These are phyloP conservation scores for Tragelaphus imberbis DNA, from an alignment of 2,113 vertebrate species.

Conservation along the genomic window DNA sequence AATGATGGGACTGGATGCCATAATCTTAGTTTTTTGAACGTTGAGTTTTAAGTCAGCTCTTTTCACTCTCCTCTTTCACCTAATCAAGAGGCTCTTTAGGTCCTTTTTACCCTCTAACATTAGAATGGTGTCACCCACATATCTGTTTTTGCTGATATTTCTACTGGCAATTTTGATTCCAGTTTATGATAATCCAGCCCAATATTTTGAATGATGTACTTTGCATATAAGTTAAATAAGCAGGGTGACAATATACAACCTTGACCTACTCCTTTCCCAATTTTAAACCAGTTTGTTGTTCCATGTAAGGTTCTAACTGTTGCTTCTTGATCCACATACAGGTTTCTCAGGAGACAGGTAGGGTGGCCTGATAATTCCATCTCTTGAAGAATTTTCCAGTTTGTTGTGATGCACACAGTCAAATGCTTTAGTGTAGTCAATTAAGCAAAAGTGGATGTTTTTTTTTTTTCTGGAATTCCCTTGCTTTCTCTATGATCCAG, in stretches of 20 bases:
- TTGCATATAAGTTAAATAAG: not conserved
- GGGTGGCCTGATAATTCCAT: not conserved
- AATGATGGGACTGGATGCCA: not conserved
- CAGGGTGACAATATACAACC: not conserved
- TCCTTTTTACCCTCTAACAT: not conserved
- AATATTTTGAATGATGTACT: not conserved
- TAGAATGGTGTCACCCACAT: not conserved
- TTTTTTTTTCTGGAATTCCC: not conserved
- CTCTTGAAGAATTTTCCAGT: not conserved
- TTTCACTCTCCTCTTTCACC: not conserved
- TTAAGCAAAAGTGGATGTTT: not conserved
- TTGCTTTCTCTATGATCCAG: not conserved
- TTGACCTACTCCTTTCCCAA: not conserved
- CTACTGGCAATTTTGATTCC: not conserved
- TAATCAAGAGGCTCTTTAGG: not conserved
- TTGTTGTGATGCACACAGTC: not conserved
- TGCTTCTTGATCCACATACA: not conserved
- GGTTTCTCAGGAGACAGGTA: not conserved
- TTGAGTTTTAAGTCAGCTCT: not conserved
- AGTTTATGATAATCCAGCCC: not conserved
- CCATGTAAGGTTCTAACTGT: not conserved
- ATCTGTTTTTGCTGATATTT: not conserved
- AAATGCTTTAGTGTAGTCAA: not conserved
- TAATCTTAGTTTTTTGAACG: not conserved
- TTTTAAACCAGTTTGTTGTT: not conserved